phyloP scores from a whole-genome alignment of 2,113 vertebrate species.

The sheep (Ovis aries) region ARS-UI_Ramb_v3.0 NC_056069.1:2641001-2641500 shows the following conservation, averaged over 20 bases:
- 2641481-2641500: background rate
- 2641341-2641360: constrained; percentile 56
- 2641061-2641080: background rate
- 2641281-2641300: constrained; percentile 64
- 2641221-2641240: background rate
- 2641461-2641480: background rate
- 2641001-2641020: too few species aligned
- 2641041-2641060: background rate
- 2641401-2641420: constrained; percentile 73
- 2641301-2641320: constrained; percentile 66
- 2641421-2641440: constrained; percentile 46
- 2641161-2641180: background rate
- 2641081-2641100: background rate
- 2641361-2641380: constrained; percentile 71
- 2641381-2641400: constrained; percentile 77
- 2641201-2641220: background rate
- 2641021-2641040: background rate
- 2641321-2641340: constrained; percentile 63
- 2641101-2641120: background rate
- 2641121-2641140: background rate
- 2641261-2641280: constrained; percentile 42
- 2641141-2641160: background rate
- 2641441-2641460: background rate
- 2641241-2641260: background rate
- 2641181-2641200: background rate